Conservation (phyloP, 2,888 invertebrate genomes). For the Enchytraeus crypticus region DNA sequence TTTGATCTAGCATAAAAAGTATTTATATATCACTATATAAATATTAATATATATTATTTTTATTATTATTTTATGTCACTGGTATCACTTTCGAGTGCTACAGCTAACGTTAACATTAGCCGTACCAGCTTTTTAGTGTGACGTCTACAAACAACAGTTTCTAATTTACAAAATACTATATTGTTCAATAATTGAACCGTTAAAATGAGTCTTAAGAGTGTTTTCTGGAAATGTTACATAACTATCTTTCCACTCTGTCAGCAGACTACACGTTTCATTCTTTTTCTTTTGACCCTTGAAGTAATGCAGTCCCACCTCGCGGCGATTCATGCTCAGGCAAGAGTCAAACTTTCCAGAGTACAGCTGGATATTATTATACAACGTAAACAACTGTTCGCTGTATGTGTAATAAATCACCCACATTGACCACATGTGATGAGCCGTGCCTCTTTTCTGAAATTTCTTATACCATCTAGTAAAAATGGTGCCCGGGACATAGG, state of each 20-base stretch:
- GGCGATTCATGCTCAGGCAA: constrained; percentile 4
- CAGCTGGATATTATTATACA: constrained; percentile 10
- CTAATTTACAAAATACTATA: too few relatives aligned
- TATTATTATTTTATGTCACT: too few relatives aligned
- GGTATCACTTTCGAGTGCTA: too few relatives aligned
- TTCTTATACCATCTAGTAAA: constrained; percentile 20
- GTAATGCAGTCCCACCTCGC: constrained; percentile 11
- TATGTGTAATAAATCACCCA: constrained; percentile 23
- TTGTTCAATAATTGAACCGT: constrained; percentile 8
- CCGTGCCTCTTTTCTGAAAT: neutral
- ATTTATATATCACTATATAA: too few relatives aligned
- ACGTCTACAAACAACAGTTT: too few relatives aligned
- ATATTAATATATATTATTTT: too few relatives aligned
- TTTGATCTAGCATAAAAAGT: too few relatives aligned
- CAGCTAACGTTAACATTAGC: too few relatives aligned
- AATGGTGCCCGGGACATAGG: constrained; percentile 18
- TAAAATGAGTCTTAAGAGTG: constrained; percentile 32
- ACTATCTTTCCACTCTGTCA: constrained; percentile 2
- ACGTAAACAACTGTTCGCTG: constrained; percentile 8
- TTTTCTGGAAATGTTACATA: constrained; percentile 6
- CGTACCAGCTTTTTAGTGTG: too few relatives aligned
- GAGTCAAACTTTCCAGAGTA: neutral
- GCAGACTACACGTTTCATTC: constrained; percentile 2
- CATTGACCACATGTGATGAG: constrained; percentile 23
- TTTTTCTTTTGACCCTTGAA: constrained; percentile 4